phyloP scores from a whole-genome alignment of 2,888 invertebrate genomes.

The Sphecodes monilicornis region DNA sequence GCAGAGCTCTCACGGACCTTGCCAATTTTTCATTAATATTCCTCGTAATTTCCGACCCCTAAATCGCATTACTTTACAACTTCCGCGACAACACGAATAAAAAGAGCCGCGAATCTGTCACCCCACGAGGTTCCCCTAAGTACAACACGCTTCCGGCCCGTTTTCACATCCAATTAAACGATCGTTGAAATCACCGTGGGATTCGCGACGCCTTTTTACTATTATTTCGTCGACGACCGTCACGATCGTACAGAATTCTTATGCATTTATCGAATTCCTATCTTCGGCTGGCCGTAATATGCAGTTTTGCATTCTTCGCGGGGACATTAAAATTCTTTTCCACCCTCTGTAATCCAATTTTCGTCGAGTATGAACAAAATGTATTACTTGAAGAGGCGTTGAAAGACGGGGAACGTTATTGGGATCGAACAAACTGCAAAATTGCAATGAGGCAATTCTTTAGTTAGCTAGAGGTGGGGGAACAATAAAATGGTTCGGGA shows the following conservation, averaged over 20 bases:
- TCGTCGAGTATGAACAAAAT: background rate
- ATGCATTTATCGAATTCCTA: background rate
- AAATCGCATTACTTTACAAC: constrained; percentile 51
- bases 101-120: constrained; percentile 29
- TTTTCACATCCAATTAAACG: constrained; percentile 41
- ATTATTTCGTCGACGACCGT: background rate
- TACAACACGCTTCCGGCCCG: constrained; percentile 6
- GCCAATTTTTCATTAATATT: constrained; percentile 60
- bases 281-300: background rate
- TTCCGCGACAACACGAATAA: constrained; percentile 8
- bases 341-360: background rate
- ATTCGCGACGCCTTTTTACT: constrained; percentile 3
- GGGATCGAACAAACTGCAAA: background rate
- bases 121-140: constrained; percentile 17
- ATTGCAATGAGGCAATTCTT: background rate
- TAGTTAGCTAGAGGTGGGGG: background rate
- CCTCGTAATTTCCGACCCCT: constrained; percentile 39
- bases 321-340: background rate
- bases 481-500: background rate
- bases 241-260: background rate
- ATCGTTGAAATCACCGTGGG: constrained; percentile 18
- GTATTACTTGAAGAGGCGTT: background rate
- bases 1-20: background rate
- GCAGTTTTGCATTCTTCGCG: background rate
- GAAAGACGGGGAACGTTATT: background rate